These are phyloP conservation scores for Philhelius pedissequus DNA, from an alignment of 2,888 invertebrate species.

Conservation along the genomic window DNA sequence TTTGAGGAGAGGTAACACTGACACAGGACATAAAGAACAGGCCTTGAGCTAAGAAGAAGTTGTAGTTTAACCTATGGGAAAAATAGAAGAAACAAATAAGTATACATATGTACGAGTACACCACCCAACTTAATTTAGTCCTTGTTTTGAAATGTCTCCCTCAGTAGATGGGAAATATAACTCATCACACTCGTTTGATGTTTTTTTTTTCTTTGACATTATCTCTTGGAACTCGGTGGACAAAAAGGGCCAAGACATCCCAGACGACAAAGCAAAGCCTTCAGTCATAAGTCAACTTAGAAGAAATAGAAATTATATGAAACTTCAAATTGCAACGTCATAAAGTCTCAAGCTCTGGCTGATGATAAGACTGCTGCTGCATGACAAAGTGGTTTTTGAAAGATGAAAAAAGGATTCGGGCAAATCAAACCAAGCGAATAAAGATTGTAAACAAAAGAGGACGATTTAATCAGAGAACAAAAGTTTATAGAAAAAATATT, in stretches of 20 bases:
- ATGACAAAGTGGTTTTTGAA: slow-evolving; percentile 27
- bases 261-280: slow-evolving; percentile 31
- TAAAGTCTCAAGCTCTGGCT: slow-evolving; percentile 25
- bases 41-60: slow-evolving; percentile 21
- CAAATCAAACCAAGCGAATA: slow-evolving; percentile 48
- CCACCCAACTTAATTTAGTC: slow-evolving; percentile 49
- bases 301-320: slow-evolving; percentile 58
- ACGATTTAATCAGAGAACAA: not conserved
- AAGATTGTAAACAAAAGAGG: not conserved
- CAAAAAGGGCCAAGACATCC: slow-evolving; percentile 5
- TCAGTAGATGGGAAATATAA: slow-evolving; percentile 52
- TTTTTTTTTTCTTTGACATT: slow-evolving; percentile 30
- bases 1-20: not conserved
- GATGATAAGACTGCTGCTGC: slow-evolving; percentile 8
- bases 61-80: slow-evolving; percentile 7
- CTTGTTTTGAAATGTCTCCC: not conserved
- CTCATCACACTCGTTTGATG: slow-evolving; percentile 44
- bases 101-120: no score
- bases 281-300: slow-evolving; percentile 54
- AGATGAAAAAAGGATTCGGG: slow-evolving; percentile 25
- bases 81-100: not conserved
- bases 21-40: not conserved
- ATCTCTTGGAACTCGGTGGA: slow-evolving; percentile 29
- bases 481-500: not conserved
- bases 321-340: slow-evolving; percentile 67